These are phyloP conservation scores for Piezodorus guildinii DNA, from an alignment of 1,140 invertebrate species.

Conservation along the genomic window DNA sequence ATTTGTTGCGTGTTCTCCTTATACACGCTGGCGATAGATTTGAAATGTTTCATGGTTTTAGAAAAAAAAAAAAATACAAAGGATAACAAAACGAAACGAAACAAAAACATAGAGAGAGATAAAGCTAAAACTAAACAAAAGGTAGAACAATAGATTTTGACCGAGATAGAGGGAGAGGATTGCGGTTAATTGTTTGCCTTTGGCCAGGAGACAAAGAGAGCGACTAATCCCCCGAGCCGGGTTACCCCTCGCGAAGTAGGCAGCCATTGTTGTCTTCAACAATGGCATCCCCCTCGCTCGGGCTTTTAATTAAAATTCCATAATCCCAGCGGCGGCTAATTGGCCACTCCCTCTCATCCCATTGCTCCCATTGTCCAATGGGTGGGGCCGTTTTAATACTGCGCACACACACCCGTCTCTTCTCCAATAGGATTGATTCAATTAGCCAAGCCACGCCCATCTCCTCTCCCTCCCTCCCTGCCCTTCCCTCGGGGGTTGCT, in stretches of 20 bases:
- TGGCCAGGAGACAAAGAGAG: not conserved
- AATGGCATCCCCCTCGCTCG: not conserved
- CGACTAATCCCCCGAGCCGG: not conserved
- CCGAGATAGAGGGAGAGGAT: not conserved
- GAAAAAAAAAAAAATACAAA: not conserved
- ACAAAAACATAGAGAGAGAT: not conserved
- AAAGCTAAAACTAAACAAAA: not conserved
- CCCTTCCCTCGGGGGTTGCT: not conserved
- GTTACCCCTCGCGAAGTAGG: not conserved
- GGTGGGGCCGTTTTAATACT: too few species aligned
- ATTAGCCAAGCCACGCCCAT: not conserved
- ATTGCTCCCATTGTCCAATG: not conserved
- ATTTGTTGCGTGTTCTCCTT: not conserved
- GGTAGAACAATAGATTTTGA: too few species aligned
- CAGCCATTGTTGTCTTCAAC: not conserved
- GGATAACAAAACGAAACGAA: not conserved
- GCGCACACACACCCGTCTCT: too few species aligned
- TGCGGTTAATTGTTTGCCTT: slow-evolving; percentile 5
- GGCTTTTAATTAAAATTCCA: slow-evolving; percentile 9
- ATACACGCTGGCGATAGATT: not conserved
- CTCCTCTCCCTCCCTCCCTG: not conserved
- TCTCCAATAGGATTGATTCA: too few species aligned
- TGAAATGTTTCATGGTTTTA: slow-evolving; percentile 2
- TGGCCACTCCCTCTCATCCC: not conserved
- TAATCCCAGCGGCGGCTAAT: slow-evolving; percentile 3